Evolutionary conservation across 2,797 vertebrate genomes (phyloP).

Genomic region (Tokudaia tokunoshimensis): DNA sequence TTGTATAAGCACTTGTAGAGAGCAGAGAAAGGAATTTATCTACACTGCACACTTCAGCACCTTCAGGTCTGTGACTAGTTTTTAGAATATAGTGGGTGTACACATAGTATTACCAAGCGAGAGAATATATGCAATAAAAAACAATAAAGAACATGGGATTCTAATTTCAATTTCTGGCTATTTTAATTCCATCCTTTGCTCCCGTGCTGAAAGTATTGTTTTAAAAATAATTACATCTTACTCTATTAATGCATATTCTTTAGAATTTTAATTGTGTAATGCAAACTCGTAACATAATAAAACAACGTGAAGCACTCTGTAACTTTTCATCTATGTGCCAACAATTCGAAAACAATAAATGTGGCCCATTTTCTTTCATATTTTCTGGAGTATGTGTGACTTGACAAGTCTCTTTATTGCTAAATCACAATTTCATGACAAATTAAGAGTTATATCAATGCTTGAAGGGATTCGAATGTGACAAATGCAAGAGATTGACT

Average conservation of each 20-base stretch:
- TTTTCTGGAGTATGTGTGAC: neutral
- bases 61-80: neutral
- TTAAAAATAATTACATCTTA: neutral
- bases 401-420: neutral
- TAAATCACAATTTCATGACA: neutral
- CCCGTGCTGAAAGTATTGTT: neutral
- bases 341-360: neutral
- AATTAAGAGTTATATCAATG: neutral
- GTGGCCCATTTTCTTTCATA: neutral
- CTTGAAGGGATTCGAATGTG: neutral
- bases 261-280: constrained; percentile 16
- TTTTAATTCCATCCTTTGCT: neutral
- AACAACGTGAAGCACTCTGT: neutral
- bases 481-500: neutral
- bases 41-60: neutral
- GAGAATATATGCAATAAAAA: neutral
- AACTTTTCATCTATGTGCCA: neutral
- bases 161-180: neutral
- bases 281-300: neutral
- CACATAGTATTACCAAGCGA: neutral
- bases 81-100: neutral
- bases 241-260: neutral
- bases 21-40: neutral
- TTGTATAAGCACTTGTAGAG: neutral
- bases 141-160: neutral